Conservation (phyloP, 37 sponge, comb jelly and placozoan genomes). For the Axinella damicornis region DNA sequence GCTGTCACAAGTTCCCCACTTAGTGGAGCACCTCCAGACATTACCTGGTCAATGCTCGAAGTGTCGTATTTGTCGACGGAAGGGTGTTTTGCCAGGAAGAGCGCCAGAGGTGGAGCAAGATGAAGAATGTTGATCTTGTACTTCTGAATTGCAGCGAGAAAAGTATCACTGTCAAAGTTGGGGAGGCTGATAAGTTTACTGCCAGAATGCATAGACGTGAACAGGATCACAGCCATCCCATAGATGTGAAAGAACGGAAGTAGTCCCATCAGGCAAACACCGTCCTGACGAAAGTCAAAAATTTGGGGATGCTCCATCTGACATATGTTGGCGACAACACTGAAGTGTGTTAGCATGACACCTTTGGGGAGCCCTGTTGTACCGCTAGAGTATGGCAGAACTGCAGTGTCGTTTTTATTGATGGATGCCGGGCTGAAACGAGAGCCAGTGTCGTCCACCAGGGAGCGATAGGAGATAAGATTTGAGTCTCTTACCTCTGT, state of each 20-base stretch:
- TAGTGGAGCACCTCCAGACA: conserved; percentile 88
- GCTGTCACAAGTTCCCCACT: conserved; percentile 70
- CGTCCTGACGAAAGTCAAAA: neutral
- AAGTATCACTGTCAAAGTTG: conserved; percentile 77
- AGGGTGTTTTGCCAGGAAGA: conserved; percentile 90
- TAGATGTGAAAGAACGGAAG: conserved; percentile 90
- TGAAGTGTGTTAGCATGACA: conserved; percentile 87
- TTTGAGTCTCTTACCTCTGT: neutral
- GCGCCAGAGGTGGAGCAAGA: conserved; percentile 81
- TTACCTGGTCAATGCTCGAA: conserved; percentile 52
- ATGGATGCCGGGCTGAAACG: conserved; percentile 27
- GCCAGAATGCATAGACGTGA: conserved; percentile 57
- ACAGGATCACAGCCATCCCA: conserved; percentile 68
- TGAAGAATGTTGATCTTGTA: conserved; percentile 47
- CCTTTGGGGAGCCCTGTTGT: conserved; percentile 96
- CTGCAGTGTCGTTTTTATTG: conserved; percentile 51
- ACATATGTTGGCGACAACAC: conserved; percentile 60
- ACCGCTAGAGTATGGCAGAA: conserved; percentile 90
- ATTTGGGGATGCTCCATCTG: conserved; percentile 58
- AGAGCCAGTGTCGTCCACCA: conserved; percentile 65
- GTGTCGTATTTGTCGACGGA: conserved; percentile 84
- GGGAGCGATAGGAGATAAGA: conserved; percentile 37
- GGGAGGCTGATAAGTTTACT: conserved; percentile 61
- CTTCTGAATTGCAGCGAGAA: conserved; percentile 64
- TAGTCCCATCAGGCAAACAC: conserved; percentile 32